Evolutionary conservation across 2,113 vertebrate species (phyloP), one percentile per base, ranked within the genome.

Genomic region (Trinectes maculatus): DNA sequence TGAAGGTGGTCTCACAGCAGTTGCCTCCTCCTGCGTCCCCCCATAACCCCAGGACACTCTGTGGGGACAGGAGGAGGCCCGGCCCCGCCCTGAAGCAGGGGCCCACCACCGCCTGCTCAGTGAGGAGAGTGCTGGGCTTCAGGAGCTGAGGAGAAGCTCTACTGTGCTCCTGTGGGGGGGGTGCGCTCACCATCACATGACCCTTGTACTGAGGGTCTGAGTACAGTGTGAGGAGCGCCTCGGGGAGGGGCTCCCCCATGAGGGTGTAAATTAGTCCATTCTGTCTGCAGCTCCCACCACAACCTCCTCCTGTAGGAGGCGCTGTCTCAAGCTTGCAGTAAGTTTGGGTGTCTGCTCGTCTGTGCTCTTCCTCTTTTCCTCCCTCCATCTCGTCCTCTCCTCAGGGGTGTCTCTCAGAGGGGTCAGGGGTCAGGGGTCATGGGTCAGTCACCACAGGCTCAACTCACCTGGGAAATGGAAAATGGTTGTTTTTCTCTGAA

Each of bases 1-100:
- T 98, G 87, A 98, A 98, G 39, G 96, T 97, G 10, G 96, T 98
- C 81, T 98, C 96, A 0, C 96, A 98, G 90, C 95, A 96, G 80
- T 96, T 95, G 0, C 92, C 60, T 2, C 86, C 87, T 28, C 93
- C 52, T 0, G 86, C 82, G 2, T 96, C 96, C 0, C 72, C 95
- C 95, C 95, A 96, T 0, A 92, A 92, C 15, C 87, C 91, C 74
- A 98, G 88, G 61, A 95, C 1, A 0, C 92, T 93, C 71, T 98
- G 95, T 0, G 95, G 95, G 81, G 94, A 96, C 52, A 96, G 91
- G 52, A 98, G 92, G 86, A 97, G 93, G 55, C 94, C 51, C 0
- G 72, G 93, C 47, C 94, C 90, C 0, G 66, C 28, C 2, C 90
- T 88, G 77, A 93, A 95, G 79, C 85, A 89, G 61, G 95, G 90